A percentile compares a stretch with the other conserved stretches of the same genome.
Conservation (phyloP, 2,888 invertebrate species). For the Drosophila paranaensis region DNA sequence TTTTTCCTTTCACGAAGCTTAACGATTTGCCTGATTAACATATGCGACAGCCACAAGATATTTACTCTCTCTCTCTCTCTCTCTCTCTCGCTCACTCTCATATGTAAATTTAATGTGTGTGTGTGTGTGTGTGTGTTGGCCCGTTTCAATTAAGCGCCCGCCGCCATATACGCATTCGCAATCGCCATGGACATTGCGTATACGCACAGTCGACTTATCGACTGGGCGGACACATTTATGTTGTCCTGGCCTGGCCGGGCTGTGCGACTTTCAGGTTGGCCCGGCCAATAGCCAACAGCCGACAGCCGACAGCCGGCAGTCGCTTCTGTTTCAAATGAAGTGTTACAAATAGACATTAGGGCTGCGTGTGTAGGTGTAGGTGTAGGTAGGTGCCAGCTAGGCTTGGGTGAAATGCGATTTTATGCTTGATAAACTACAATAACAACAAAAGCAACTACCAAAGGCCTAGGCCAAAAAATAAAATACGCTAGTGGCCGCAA, state of each 20-base stretch:
- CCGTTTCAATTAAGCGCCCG: constrained; percentile 53
- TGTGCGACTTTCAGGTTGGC: constrained; percentile 41
- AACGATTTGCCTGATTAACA: constrained; percentile 55
- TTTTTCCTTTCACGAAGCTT: constrained; percentile 14
- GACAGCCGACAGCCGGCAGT: constrained; percentile 9
- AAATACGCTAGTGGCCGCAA: constrained; percentile 40
- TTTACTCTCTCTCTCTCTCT: neutral
- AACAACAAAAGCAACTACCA: constrained; percentile 59
- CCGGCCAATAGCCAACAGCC: constrained; percentile 3
- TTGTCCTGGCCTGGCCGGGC: neutral
- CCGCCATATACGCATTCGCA: constrained; percentile 17
- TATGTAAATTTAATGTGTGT: constrained; percentile 9
- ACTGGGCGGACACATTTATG: constrained; percentile 36
- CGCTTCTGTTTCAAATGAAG: constrained; percentile 75
- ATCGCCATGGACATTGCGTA: constrained; percentile 42
- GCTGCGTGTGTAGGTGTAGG: constrained; percentile 17
- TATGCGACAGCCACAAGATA: constrained; percentile 34
- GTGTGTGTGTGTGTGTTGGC: constrained; percentile 18
- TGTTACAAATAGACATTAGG: constrained; percentile 76
- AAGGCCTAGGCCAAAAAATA: constrained; percentile 44
- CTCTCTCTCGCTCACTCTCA: neutral
- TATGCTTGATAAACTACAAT: constrained; percentile 76
- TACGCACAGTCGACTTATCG: constrained; percentile 60
- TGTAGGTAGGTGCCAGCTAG: constrained; percentile 21
- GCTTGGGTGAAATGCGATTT: constrained; percentile 70